Evolutionary conservation across 2,113 vertebrate genomes (phyloP), one percentile per base, ranked within the genome.

Genomic region (Podarcis raffonei): DNA sequence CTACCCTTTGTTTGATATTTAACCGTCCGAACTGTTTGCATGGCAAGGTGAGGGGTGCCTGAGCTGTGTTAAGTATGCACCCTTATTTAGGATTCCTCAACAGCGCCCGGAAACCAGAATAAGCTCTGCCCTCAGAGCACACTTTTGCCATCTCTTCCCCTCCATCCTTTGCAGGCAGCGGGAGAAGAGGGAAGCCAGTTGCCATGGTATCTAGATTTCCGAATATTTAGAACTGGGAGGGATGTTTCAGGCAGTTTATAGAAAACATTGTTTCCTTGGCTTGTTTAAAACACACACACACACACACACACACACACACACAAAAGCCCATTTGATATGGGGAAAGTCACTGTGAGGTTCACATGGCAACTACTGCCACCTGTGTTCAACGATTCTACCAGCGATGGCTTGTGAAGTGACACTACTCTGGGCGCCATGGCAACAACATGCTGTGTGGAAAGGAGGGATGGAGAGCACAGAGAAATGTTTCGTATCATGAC

Each of bases 361-460:
- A 42, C 71, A 69, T 37, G 65, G 57, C 22, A 69, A 87, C 87
- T 85, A 0, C 89, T 93, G 72, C 81, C 62, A 78, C 22, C 74
- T 89, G 81, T 22, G 37, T 81, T 85, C 74, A 84, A 80, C 32
- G 53, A 71, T 88, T 81, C 89, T 5, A 0, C 77, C 91, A 37
- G 74, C 92, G 39, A 39, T 68, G 15, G 78, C 85, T 86, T n/a
- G 82, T 83, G 39, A 75, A 85, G 87, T 2, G 74, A 16, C 92
- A 93, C 85, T 88, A 81, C 93, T 93, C 9, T 91, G 81, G 90
- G 1, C 93, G 90, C 92, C 94, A 89, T 80, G 89, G 93, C 62
- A 92, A 87, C 88, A 78, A 35, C 81, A 39, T 66, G 39, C 71
- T 48, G 57, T 6, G 12, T 6, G 12, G 20, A 23, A 25, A 3